phyloP scores from a whole-genome alignment of 2,888 invertebrate species.

The Leptopterna dolabrata region DNA sequence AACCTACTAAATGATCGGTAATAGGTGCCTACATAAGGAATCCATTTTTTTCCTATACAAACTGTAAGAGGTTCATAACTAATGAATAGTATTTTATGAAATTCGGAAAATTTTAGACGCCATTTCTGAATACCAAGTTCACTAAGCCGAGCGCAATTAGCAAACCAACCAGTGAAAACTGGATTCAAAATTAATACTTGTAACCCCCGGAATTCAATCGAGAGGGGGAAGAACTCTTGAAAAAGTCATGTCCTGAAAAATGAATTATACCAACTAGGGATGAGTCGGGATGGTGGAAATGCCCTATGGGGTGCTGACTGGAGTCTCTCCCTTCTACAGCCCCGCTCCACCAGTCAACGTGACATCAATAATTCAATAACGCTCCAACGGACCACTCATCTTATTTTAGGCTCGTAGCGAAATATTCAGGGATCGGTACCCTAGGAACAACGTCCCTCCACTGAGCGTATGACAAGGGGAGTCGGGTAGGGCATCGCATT shows the following conservation, averaged over 20 bases:
- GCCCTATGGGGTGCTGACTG: slow-evolving; percentile 12
- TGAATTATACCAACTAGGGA: not conserved
- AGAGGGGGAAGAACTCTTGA: not conserved
- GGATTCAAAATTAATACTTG: not conserved
- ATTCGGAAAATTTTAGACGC: too few relatives aligned
- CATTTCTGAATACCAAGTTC: too few relatives aligned
- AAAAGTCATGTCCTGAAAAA: slow-evolving; percentile 25
- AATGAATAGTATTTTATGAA: too few relatives aligned
- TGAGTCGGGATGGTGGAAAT: not conserved
- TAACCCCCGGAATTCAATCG: slow-evolving; percentile 6
- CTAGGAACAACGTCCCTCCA: not conserved
- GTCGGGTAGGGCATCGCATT: not conserved
- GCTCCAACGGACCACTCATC: slow-evolving; percentile 7
- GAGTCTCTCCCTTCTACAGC: not conserved
- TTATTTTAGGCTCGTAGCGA: not conserved
- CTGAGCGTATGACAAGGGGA: not conserved
- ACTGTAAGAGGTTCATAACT: too few relatives aligned
- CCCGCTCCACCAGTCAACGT: not conserved
- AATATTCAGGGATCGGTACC: slow-evolving; percentile 3
- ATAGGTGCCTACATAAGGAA: too few relatives aligned
- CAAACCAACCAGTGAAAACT: not conserved
- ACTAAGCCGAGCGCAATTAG: not conserved
- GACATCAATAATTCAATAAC: slow-evolving; percentile 21
- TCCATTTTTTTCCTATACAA: too few relatives aligned
- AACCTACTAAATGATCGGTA: too few relatives aligned